A percentile compares a stretch with the other conserved stretches of the same genome.
Evolutionary conservation across 1,140 invertebrate genomes (phyloP).

Genomic region (Ceratina australensis): DNA sequence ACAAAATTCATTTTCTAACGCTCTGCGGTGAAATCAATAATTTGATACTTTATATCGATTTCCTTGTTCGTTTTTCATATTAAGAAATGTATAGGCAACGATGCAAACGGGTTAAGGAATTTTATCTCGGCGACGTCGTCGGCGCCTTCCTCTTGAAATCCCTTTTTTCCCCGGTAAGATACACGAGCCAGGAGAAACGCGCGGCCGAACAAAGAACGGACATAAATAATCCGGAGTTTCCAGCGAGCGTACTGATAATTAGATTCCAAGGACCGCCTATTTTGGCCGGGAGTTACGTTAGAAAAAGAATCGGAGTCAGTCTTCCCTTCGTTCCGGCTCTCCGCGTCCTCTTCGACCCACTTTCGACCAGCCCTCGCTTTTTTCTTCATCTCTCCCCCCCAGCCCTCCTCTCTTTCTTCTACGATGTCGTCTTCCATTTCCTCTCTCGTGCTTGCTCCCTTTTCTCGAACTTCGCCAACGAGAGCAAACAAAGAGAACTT

Average conservation of each 20-base stretch:
- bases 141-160: background rate
- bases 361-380: slow-evolving; percentile 35
- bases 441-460: background rate
- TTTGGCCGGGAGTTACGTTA: slow-evolving; percentile 63
- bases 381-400: background rate
- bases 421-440: slow-evolving; percentile 9
- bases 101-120: too few species aligned
- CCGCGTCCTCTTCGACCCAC: slow-evolving; percentile 42
- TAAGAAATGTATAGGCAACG: too few species aligned
- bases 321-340: slow-evolving; percentile 21
- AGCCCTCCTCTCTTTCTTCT: background rate
- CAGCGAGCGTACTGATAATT: slow-evolving; percentile 61
- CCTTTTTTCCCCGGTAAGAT: slow-evolving; percentile 8
- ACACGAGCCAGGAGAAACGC: slow-evolving; percentile 31
- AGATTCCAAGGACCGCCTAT: slow-evolving; percentile 67
- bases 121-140: too few species aligned
- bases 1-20: too few species aligned
- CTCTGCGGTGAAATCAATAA: too few species aligned
- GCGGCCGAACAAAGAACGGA: slow-evolving; percentile 57
- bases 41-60: too few species aligned
- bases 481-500: slow-evolving; percentile 59
- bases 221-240: slow-evolving; percentile 61
- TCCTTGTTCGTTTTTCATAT: too few species aligned
- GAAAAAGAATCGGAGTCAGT: slow-evolving; percentile 51
- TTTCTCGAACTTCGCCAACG: slow-evolving; percentile 39